A percentile compares a stretch with the other conserved stretches of the same genome.
These are phyloP conservation scores for Meloidogyne chitwoodi DNA, from an alignment of 1,140 invertebrate genomes.

Conservation along the genomic window DNA sequence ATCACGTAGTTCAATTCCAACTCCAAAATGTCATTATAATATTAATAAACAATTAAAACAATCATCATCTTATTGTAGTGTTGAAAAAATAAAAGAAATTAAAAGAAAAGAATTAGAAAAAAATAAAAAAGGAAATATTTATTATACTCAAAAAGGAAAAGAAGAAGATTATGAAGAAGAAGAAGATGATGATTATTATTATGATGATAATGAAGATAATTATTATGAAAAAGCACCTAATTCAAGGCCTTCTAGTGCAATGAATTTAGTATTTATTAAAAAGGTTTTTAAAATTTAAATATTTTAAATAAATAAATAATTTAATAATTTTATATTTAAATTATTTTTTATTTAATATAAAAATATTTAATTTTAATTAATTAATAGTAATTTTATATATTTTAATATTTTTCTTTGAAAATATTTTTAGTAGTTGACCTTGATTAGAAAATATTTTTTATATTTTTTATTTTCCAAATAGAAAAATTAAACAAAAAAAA, in stretches of 20 bases:
- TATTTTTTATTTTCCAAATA: too few relatives aligned
- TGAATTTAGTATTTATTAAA: neutral
- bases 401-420: too few relatives aligned
- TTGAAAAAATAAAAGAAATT: conserved; percentile 9
- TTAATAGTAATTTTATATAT: too few relatives aligned
- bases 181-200: neutral
- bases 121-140: neutral
- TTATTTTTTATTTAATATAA: too few relatives aligned
- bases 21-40: neutral
- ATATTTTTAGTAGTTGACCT: too few relatives aligned
- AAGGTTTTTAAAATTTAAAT: neutral
- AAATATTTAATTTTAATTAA: too few relatives aligned
- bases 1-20: neutral
- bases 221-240: neutral
- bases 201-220: neutral
- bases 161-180: neutral
- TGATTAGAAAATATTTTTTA: too few relatives aligned
- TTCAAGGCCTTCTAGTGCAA: neutral
- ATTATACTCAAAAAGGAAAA: neutral
- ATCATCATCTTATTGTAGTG: conserved; percentile 1
- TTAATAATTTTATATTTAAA: too few relatives aligned
- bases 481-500: too few relatives aligned
- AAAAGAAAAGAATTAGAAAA: conserved; percentile 2
- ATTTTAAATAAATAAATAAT: too few relatives aligned
- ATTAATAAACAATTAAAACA: neutral